These are phyloP conservation scores for Temnothorax rugatulus DNA, from an alignment of 2,888 invertebrate species.

Conservation along the genomic window DNA sequence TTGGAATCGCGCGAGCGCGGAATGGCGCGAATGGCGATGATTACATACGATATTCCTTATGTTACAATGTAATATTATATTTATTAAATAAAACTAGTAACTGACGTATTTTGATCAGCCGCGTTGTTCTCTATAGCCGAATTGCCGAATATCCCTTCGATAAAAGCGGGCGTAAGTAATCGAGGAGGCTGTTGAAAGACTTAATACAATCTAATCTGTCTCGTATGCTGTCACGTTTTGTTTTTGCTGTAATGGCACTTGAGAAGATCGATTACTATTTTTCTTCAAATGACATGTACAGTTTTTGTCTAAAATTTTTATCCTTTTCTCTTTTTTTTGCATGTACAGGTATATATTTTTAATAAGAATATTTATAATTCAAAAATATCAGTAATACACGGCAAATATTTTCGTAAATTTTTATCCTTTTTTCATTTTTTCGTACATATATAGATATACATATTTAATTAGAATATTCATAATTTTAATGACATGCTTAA, in stretches of 20 bases:
- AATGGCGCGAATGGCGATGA: conserved; percentile 66
- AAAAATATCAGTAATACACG: too few species aligned
- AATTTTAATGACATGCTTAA: background rate
- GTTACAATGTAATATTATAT: conserved; percentile 83
- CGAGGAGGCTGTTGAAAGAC: background rate
- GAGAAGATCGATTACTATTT: background rate
- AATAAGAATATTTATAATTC: too few species aligned
- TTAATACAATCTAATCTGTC: background rate
- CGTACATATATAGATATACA: too few species aligned
- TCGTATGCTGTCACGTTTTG: background rate
- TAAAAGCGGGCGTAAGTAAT: background rate
- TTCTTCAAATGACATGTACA: background rate
- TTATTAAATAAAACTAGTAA: conserved; percentile 82
- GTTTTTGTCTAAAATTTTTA: background rate
- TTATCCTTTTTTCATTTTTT: background rate
- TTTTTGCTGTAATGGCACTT: background rate
- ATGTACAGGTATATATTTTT: background rate
- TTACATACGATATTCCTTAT: conserved; percentile 80
- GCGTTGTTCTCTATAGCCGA: conserved; percentile 5
- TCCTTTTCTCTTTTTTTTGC: background rate
- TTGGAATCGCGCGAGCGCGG: conserved; percentile 69
- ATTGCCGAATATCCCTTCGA: background rate
- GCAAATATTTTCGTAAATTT: too few species aligned
- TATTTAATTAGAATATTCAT: background rate
- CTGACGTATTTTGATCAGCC: conserved; percentile 76